Percentiles rank a stretch among this genome's conserved stretches.
Conservation (phyloP, 2,797 vertebrate genomes). For the Mycteria americana region DNA sequence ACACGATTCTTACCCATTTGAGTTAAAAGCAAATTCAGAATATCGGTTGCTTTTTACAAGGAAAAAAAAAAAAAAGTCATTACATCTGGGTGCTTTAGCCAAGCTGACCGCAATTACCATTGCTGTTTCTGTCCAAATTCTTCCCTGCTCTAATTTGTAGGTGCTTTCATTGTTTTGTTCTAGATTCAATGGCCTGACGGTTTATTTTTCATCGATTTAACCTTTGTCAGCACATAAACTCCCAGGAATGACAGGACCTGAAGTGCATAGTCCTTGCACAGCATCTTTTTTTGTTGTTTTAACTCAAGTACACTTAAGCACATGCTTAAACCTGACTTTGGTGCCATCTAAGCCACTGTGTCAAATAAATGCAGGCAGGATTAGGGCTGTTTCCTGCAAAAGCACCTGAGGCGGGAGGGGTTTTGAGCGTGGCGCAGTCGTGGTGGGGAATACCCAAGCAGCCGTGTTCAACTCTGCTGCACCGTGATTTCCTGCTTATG, state of each 20-base stretch:
- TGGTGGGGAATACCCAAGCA: neutral
- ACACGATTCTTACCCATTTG: neutral
- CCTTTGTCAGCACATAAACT: neutral
- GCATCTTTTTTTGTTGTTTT: neutral
- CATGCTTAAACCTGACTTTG: neutral
- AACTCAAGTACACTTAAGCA: neutral
- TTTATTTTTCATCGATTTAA: constrained; percentile 11
- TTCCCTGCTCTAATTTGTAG: neutral
- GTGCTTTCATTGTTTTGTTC: neutral
- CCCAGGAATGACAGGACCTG: neutral
- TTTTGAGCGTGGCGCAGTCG: fast-evolving
- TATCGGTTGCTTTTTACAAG: neutral
- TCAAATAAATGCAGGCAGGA: neutral
- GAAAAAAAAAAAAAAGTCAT: neutral
- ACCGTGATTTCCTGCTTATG: neutral
- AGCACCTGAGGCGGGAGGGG: neutral
- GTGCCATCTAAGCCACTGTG: neutral
- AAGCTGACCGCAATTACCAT: neutral
- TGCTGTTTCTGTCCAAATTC: neutral
- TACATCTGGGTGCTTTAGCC: neutral
- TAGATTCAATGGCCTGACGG: neutral
- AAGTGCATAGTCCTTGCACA: neutral
- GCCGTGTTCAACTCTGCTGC: neutral
- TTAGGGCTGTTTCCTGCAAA: neutral
- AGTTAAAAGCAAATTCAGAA: constrained; percentile 1